These are phyloP conservation scores for Pseudobourletiella spinata DNA, from an alignment of 1,140 invertebrate species.

Conservation along the genomic window DNA sequence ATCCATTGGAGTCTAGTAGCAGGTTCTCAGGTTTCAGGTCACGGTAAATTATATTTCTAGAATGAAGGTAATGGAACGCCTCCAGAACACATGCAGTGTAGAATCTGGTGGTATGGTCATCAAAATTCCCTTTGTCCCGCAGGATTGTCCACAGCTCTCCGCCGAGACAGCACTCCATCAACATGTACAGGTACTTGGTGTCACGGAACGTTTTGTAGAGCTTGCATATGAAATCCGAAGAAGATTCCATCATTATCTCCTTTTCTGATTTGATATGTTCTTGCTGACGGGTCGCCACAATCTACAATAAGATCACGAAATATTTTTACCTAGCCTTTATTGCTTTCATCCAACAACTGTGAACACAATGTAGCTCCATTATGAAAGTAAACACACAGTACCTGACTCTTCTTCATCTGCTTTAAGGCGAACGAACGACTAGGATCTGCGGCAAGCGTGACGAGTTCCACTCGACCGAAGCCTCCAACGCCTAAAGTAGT, in stretches of 20 bases:
- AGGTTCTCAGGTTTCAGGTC: constrained; percentile 91
- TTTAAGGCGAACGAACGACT: constrained; percentile 89
- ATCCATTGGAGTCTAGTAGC: constrained; percentile 74
- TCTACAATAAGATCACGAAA: constrained; percentile 50
- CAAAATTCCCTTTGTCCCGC: constrained; percentile 65
- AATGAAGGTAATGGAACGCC: constrained; percentile 83
- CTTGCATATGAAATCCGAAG: constrained; percentile 67
- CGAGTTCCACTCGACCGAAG: constrained; percentile 93
- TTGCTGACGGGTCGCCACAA: constrained; percentile 86
- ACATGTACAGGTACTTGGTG: constrained; percentile 89
- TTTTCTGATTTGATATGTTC: constrained; percentile 90
- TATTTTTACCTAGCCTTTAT: no score
- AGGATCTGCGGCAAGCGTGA: constrained; percentile 72
- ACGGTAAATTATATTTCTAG: constrained; percentile 77
- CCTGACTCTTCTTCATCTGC: constrained; percentile 91
- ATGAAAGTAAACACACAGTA: no score
- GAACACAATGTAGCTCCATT: no score
- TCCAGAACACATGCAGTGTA: constrained; percentile 86
- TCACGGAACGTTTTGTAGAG: constrained; percentile 90
- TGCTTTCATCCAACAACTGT: neutral
- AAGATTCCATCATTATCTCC: constrained; percentile 82
- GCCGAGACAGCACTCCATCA: constrained; percentile 92
- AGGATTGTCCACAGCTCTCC: constrained; percentile 97
- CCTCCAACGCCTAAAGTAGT: constrained; percentile 93
- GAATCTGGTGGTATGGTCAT: constrained; percentile 73